Evolutionary conservation across 2,888 invertebrate species (phyloP).

Genomic region (Drosophila infuscata): DNA sequence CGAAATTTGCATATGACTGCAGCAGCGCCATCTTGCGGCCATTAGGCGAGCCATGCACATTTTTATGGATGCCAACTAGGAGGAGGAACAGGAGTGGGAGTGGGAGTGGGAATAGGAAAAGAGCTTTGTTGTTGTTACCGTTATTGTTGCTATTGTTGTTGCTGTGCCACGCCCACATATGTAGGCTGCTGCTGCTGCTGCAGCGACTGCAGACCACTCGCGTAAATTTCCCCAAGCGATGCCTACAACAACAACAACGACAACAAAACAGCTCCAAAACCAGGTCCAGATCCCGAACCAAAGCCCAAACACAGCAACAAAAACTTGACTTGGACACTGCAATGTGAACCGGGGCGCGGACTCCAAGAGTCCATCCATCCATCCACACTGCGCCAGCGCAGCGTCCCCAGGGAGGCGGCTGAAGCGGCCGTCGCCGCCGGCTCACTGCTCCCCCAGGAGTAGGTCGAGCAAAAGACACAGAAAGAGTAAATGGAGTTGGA

Average conservation of each 20-base stretch:
- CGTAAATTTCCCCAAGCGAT: conserved; percentile 76
- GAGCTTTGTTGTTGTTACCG: conserved; percentile 48
- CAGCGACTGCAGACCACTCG: conserved; percentile 60
- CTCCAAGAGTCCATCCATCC: conserved; percentile 37
- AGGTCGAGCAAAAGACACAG: neutral
- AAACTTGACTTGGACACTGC: conserved; percentile 49
- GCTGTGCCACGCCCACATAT: conserved; percentile 52
- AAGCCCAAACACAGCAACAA: conserved; percentile 10
- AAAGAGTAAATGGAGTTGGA: neutral
- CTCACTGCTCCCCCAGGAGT: conserved; percentile 24
- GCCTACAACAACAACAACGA: conserved; percentile 48
- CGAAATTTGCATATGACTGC: conserved; percentile 72
- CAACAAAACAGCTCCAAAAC: conserved; percentile 38
- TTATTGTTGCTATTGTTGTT: conserved; percentile 39
- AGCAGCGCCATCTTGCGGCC: conserved; percentile 73
- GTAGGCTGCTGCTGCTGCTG: conserved; percentile 14
- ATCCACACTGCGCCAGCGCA: conserved; percentile 63
- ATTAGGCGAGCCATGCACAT: conserved; percentile 46
- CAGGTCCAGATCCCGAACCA: conserved; percentile 25
- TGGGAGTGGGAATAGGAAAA: neutral
- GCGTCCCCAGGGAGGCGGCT: conserved; percentile 64
- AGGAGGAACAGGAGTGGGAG: neutral
- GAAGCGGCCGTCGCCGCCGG: conserved; percentile 66
- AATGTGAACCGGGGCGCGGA: conserved; percentile 30
- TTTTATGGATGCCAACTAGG: conserved; percentile 57